Conservation (phyloP, 1,140 invertebrate genomes). For the Drosophila virilis region DNA sequence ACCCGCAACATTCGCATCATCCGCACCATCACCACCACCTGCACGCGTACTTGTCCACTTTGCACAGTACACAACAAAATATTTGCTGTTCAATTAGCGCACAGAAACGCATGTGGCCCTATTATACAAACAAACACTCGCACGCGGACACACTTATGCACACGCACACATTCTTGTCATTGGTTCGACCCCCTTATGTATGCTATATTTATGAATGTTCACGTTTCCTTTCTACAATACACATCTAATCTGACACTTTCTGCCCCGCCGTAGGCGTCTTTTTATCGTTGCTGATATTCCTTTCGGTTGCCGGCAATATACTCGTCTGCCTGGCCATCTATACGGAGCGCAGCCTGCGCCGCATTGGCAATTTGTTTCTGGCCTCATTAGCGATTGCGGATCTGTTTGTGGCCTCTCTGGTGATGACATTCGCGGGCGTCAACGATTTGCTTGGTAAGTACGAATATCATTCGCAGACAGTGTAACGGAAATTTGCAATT, state of each 20-base stretch:
- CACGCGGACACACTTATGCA: slow-evolving; percentile 11
- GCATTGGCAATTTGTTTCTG: slow-evolving; percentile 97
- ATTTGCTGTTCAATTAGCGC: slow-evolving; percentile 42
- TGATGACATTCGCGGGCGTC: slow-evolving; percentile 96
- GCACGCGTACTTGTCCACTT: slow-evolving; percentile 7
- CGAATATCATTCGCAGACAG: slow-evolving; percentile 19
- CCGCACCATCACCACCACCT: not conserved
- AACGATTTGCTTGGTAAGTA: slow-evolving; percentile 90
- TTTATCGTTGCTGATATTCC: slow-evolving; percentile 94
- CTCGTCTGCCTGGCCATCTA: slow-evolving; percentile 98
- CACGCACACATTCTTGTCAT: slow-evolving; percentile 22
- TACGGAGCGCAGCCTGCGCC: slow-evolving; percentile 95
- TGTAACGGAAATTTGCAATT: slow-evolving; percentile 71
- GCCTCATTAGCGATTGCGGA: slow-evolving; percentile 98
- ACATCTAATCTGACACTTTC: slow-evolving; percentile 53
- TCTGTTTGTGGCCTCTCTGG: slow-evolving; percentile 96
- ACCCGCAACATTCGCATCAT: slow-evolving; percentile 11
- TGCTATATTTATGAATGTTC: slow-evolving; percentile 63
- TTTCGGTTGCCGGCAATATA: slow-evolving; percentile 97
- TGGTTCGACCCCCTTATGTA: slow-evolving; percentile 58
- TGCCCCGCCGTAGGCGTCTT: slow-evolving; percentile 89
- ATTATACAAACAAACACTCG: slow-evolving; percentile 36
- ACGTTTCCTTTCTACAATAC: slow-evolving; percentile 25
- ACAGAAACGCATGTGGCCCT: slow-evolving; percentile 60
- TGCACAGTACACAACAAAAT: slow-evolving; percentile 47